These are phyloP conservation scores for Lepidochitona cinerea DNA, from an alignment of 2,888 invertebrate species.

Conservation along the genomic window DNA sequence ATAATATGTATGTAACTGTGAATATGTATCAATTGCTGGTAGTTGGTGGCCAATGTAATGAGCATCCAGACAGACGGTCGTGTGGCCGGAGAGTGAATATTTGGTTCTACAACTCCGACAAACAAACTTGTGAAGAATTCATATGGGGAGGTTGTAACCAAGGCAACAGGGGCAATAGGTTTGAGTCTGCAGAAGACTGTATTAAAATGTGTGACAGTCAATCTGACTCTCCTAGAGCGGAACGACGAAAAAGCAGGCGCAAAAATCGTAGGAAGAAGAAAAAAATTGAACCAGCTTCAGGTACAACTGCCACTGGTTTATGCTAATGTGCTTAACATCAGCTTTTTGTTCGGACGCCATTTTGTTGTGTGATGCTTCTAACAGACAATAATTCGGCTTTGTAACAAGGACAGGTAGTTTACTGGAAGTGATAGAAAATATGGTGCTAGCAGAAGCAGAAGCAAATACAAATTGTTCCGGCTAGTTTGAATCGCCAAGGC, in stretches of 20 bases:
- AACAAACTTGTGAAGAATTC: conserved; percentile 79
- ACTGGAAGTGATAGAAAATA: no score
- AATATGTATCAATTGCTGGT: no score
- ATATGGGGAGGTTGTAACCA: conserved; percentile 82
- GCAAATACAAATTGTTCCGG: no score
- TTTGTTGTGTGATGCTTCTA: no score
- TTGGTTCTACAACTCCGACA: conserved; percentile 79
- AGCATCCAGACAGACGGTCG: background rate
- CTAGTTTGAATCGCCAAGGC: no score
- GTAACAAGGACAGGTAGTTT: no score
- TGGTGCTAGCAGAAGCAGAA: no score
- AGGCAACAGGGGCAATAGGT: conserved; percentile 81
- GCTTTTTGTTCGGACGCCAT: no score
- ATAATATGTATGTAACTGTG: no score
- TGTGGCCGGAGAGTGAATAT: conserved; percentile 53
- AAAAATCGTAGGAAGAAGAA: background rate
- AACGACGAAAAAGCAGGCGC: background rate
- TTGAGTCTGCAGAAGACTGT: background rate
- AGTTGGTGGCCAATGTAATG: background rate
- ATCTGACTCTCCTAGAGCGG: background rate
- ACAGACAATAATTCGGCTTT: no score
- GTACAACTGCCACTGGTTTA: no score
- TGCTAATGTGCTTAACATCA: no score
- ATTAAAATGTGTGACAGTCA: background rate
- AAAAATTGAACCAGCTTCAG: background rate